Base-by-base conservation (phyloP, 2,113 vertebrate species). In the Myodes glareolus region DNA sequence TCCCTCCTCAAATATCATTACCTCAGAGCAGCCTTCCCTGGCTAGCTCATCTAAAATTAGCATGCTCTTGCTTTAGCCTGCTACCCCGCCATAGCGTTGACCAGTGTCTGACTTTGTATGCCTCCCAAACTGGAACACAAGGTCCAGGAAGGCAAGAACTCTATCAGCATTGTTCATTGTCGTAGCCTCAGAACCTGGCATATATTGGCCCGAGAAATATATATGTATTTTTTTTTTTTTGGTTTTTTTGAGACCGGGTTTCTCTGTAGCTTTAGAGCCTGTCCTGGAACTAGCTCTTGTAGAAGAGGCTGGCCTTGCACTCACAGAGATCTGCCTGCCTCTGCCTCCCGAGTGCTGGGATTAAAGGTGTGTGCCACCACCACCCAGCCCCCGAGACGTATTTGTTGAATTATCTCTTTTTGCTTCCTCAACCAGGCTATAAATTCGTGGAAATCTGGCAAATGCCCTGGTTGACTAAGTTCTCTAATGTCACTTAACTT, bases 1-100 rank as follows among this genome's bases (percentile, higher is more conserved):
- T 94, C 72, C 21, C 73, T 93, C 73, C 73, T 97, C 94, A 96
- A 70, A 76, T 91, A 93, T 88, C 94, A 70, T 92, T 94, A 96
- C 92, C 95, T 97, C 94, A 80, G 95, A 93, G 93, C 93, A 96
- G 97, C 75, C 96, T 94, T 96, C 90, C 81, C 73, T 68, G 96
- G 63, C 94, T 86, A 96, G 86, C 39, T 72, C 70, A 42, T 90
- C 87, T 96, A 94, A 98, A 97, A 90, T 95, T 90, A 97, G 82
- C 68, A 65, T 19, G 11, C 39, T 61, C 42, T 65, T 80, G 85
- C 84, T 82, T 78, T n/a, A 36, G 89, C 55, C 55, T 92, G 29
- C 75, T 61, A 91, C 31, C 39, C 72, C 70, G 78, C 63, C 7
- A 3, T 5, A 36, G 63, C 77, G 36, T 61, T 81, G 70, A 42